Percentiles rank a stretch among this genome's conserved stretches.
Evolutionary conservation across 2,797 vertebrate genomes (phyloP).

Genomic region (Poliocrania exsul): DNA sequence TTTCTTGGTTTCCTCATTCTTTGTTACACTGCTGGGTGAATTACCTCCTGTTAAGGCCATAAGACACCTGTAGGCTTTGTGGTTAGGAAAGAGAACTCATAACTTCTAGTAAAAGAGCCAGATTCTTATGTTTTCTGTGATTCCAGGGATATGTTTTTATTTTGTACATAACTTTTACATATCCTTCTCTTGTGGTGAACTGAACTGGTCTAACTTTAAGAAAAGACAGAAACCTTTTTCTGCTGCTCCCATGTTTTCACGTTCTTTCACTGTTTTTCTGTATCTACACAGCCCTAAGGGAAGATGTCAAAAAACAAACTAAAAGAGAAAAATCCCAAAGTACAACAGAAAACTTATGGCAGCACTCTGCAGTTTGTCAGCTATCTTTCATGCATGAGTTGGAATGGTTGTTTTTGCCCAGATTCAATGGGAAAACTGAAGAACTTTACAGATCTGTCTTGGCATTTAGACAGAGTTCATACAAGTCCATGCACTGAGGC

Average conservation of each 20-base stretch:
- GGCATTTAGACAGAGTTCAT: constrained; percentile 19
- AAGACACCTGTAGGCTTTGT: not conserved
- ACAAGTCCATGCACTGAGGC: not conserved
- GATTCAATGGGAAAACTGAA: not conserved
- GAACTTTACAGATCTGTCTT: not conserved
- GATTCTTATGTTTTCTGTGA: not conserved
- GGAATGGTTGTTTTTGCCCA: not conserved
- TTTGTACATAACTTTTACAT: not conserved
- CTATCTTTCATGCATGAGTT: not conserved
- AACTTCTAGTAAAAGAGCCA: not conserved
- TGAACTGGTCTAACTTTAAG: not conserved
- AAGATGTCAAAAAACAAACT: not conserved
- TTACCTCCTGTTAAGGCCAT: not conserved
- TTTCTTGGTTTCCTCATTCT: not conserved
- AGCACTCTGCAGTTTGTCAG: not conserved
- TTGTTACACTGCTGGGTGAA: not conserved
- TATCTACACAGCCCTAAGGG: not conserved
- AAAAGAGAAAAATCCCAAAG: not conserved
- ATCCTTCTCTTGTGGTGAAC: not conserved
- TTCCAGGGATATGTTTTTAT: not conserved
- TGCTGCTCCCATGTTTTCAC: not conserved
- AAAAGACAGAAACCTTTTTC: not conserved
- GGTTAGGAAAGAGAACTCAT: not conserved
- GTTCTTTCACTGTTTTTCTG: not conserved
- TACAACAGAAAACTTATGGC: not conserved